A percentile compares a stretch with the other conserved stretches of the same genome.
Conservation (phyloP, 1,140 invertebrate species). For the Trachelipus rathkii region DNA sequence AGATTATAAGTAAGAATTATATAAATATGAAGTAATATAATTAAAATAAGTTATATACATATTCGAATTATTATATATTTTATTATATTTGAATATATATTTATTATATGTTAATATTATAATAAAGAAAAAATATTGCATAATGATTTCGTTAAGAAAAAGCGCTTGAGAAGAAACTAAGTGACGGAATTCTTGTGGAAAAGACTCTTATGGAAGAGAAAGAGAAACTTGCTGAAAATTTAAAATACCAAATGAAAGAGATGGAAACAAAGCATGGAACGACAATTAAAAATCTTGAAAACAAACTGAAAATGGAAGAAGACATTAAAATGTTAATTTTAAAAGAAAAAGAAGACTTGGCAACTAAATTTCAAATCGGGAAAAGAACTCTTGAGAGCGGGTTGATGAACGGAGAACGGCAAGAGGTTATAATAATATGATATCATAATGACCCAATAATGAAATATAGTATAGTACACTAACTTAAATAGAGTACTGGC, state of each 20-base stretch:
- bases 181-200: neutral
- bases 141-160: too few relatives aligned
- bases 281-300: neutral
- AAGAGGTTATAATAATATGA: too few relatives aligned
- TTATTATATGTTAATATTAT: too few relatives aligned
- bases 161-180: neutral
- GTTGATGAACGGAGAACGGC: neutral
- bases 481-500: too few relatives aligned
- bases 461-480: too few relatives aligned
- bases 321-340: neutral
- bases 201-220: neutral
- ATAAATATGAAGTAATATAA: too few relatives aligned
- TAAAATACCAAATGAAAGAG: neutral
- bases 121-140: too few relatives aligned
- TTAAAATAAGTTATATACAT: too few relatives aligned
- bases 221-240: neutral
- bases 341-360: constrained; percentile 1
- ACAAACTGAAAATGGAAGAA: neutral
- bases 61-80: too few relatives aligned
- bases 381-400: neutral
- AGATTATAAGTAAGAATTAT: too few relatives aligned
- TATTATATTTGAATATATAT: too few relatives aligned
- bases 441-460: too few relatives aligned
- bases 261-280: neutral
- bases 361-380: neutral